A percentile compares a stretch with the other conserved stretches of the same genome.
These are phyloP conservation scores for Chanos chanos DNA, from an alignment of 2,797 vertebrate species.

Conservation along the genomic window DNA sequence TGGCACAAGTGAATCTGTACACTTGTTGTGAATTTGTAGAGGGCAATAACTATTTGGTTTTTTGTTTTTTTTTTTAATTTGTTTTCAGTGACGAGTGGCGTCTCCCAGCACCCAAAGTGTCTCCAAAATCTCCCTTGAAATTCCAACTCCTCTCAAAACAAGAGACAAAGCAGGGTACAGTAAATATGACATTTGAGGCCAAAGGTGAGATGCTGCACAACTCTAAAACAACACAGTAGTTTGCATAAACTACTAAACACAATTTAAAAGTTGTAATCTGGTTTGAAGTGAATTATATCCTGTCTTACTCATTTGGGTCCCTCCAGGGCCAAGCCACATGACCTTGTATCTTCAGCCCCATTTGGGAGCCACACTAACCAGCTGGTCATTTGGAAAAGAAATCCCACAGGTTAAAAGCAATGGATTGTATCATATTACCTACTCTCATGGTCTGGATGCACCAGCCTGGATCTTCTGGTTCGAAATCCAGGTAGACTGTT, in stretches of 20 bases:
- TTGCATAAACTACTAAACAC: too few species aligned
- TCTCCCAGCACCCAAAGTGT: slow-evolving; percentile 82
- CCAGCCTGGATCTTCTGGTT: slow-evolving; percentile 91
- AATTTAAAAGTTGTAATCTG: too few species aligned
- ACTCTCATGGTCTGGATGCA: slow-evolving; percentile 86
- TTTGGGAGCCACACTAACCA: slow-evolving; percentile 70
- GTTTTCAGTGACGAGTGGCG: slow-evolving; percentile 92
- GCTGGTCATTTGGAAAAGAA: slow-evolving; percentile 89
- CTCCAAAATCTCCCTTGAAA: slow-evolving; percentile 74
- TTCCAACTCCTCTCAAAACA: slow-evolving; percentile 85
- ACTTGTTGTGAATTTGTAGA: too few species aligned
- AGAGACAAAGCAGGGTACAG: slow-evolving; percentile 74
- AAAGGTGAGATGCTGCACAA: slow-evolving; percentile 72
- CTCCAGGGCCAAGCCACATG: slow-evolving; percentile 91
- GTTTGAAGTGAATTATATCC: neutral
- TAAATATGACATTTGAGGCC: slow-evolving; percentile 83
- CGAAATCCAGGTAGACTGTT: slow-evolving; percentile 83
- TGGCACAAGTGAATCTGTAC: too few species aligned
- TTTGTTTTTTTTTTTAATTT: neutral
- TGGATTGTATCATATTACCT: slow-evolving; percentile 93
- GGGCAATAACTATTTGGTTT: neutral
- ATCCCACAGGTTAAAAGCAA: slow-evolving; percentile 74
- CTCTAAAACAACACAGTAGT: too few species aligned
- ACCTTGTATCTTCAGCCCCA: slow-evolving; percentile 84
- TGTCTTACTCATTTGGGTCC: neutral